Base-by-base conservation (phyloP, 2,888 invertebrate species). In the Tribolium freemani region DNA sequence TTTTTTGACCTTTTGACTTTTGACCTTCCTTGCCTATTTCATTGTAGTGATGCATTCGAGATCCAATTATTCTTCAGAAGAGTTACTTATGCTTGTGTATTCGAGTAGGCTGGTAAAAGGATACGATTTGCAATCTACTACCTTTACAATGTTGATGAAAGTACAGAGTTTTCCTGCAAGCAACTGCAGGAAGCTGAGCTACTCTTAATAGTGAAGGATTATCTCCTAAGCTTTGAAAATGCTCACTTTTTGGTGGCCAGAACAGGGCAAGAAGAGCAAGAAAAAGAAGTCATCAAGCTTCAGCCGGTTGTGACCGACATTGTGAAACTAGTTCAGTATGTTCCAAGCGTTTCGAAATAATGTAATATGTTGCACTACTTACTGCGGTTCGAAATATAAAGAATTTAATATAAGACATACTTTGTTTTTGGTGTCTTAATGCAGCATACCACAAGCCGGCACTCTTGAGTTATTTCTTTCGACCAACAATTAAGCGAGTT, bases 221-320 rank as follows among this genome's bases (percentile, higher is more conserved):
- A 79, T 79, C 77, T 77, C 72, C 60, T 57, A 73, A 77, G 70
- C 76, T 75, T 75, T 73, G 76, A 75, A 76, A 77, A 78, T 77
- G 79, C 76, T 77, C 78, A 73, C 79, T 80, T 80, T 80, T 79
- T 79, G 80, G 80, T 80, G 76, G 78, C 64, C 71, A 73, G 75
- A 71, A 67, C 71, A 69, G 71, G 68, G 75, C 76, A 78, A 80
- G 74, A 78, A 80, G 73, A 69, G 73, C 45, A 63, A 71, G 77
- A 80, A 80, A 78, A 80, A 80, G 77, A 77, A 76, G 80, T 78
- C 79, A 77, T 80, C 80, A 80, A 71, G 76, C 71, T 75, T 68
- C 73, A 71, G 75, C 74, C 76, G 77, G 76, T 78, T 77, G 76
- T 76, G 74, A 77, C 76, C 74, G 77, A 73, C 75, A 75, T 70